Evolutionary conservation across 2,888 invertebrate genomes (phyloP), one percentile per base, ranked within the genome.

Genomic region (Chrysolina americana): DNA sequence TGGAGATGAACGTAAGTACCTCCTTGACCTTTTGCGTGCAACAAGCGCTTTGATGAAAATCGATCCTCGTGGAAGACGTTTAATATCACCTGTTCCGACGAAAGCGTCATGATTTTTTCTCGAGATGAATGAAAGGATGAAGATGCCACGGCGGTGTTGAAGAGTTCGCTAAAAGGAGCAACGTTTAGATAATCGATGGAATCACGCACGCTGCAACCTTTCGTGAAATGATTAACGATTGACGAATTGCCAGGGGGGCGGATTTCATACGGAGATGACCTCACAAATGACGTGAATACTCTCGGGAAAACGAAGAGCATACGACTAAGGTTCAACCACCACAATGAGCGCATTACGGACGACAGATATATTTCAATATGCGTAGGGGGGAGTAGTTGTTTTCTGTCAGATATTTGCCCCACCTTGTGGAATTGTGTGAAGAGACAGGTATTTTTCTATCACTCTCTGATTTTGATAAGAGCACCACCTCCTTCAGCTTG

Each of bases 11-110:
- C 59, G 36, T 59, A 15, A 59, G 36, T 36, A 59, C 28, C 23
- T 59, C 59, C 59, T 59, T 59, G 59, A 59, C 59, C 59, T 59
- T 59, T 59, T 36, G 28, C 23, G n/a, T 59, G 36, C 23, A 23
- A 56, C 23, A 8, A 9, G 59, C 59, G 23, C 36, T 59, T 28
- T 28, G 59, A 36, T 28, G 59, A 59, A 59, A 15, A 59, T 23
- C 28, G 36, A 59, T 59, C 59, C 59, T 59, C 59, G n/a, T 59
- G 59, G n/a, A 17, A 59, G 36, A 28, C 36, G 36, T 28, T 59
- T 59, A 59, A 59, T 36, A 59, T 59, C 59, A 59, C 59, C 59
- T 28, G 59, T 59, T 59, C 59, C 9, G 36, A 19, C 59, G 59
- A 36, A 36, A 28, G n/a, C 59, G 11, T 59, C 6, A 8, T 5